These are phyloP conservation scores for Hesperophylax magnus DNA, from an alignment of 1,140 invertebrate species.

Conservation along the genomic window DNA sequence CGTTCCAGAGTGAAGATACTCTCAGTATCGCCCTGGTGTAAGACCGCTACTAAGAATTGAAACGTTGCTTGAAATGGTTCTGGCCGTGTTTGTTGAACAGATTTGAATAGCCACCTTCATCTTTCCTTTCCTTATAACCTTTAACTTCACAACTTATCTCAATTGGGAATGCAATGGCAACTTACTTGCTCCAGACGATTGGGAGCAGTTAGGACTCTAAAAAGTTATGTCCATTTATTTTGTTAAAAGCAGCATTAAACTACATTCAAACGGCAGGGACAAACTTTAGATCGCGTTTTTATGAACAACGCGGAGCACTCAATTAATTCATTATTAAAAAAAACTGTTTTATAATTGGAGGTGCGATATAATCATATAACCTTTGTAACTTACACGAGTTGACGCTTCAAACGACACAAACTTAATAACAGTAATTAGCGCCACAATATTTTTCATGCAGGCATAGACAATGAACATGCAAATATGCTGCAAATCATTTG, in stretches of 20 bases:
- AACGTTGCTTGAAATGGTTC: too few relatives aligned
- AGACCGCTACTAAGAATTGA: too few relatives aligned
- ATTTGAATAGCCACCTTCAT: too few relatives aligned
- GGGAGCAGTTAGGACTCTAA: too few relatives aligned
- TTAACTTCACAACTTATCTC: too few relatives aligned
- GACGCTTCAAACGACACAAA: neutral
- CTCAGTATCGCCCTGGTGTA: too few relatives aligned
- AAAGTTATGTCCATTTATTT: neutral
- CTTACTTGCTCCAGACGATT: too few relatives aligned
- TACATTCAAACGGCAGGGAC: neutral
- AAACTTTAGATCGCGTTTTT: neutral
- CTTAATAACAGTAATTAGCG: conserved; percentile 11
- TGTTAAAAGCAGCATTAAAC: neutral
- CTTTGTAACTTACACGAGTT: conserved; percentile 22
- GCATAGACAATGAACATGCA: conserved; percentile 10
- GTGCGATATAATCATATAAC: neutral
- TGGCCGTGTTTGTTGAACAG: too few relatives aligned
- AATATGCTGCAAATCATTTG: conserved; percentile 20
- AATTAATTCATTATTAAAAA: neutral
- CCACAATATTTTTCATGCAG: neutral
- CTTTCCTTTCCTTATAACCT: too few relatives aligned
- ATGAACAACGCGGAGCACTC: neutral
- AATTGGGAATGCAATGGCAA: too few relatives aligned
- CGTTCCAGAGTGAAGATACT: too few relatives aligned
- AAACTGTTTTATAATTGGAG: neutral